Base-by-base conservation (phyloP, 2,888 invertebrate genomes). In the Ptilodon capucinus region DNA sequence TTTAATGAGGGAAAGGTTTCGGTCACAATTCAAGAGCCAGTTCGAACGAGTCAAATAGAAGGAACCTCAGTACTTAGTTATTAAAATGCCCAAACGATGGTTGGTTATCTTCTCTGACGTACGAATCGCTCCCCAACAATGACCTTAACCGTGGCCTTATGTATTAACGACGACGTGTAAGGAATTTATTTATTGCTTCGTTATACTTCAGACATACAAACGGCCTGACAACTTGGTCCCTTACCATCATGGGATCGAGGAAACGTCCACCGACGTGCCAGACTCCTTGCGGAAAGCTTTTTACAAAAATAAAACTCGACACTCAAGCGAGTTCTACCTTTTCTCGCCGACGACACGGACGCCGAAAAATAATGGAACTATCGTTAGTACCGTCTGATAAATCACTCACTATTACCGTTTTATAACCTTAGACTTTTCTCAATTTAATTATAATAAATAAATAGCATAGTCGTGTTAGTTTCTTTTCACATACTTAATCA, bases 221-320 rank as follows among this genome's bases (percentile, higher is more conserved):
- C 39, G 48, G 52, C 44, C 39, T 44, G 52, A 51, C 50, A 44
- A 56, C 57, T 76, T 75, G 76, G 74, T 74, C 76, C 77, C 74
- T 74, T 68, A 74, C 79, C 70, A 76, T 73, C 65, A 59, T 64
- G 64, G 58, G 63, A 59, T 62, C 58, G 40, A 54, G 46, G 60
- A 55, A 56, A 57, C 40, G 44, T 49, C 42, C 40, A 17, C 17
- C 13, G 42, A 48, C 9, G 44, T 52, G 48, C 44, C 47, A 44
- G 54, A 60, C 58, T 65, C 60, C 46, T 56, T 51, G 51, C 56
- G 68, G 74, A 76, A 76, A 76, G 71, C 75, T 54, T 54, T 42
- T 56, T 50, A 47, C 45, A 41, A 60, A 40, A 51, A 48, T 34
- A 16, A 42, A 44, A 44, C 46, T 34, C 44, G 40, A 40, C 28